Percentiles rank a stretch among this genome's conserved stretches.
Evolutionary conservation across 2,888 invertebrate species (phyloP).

Genomic region (Cerceris ruficornis): DNA sequence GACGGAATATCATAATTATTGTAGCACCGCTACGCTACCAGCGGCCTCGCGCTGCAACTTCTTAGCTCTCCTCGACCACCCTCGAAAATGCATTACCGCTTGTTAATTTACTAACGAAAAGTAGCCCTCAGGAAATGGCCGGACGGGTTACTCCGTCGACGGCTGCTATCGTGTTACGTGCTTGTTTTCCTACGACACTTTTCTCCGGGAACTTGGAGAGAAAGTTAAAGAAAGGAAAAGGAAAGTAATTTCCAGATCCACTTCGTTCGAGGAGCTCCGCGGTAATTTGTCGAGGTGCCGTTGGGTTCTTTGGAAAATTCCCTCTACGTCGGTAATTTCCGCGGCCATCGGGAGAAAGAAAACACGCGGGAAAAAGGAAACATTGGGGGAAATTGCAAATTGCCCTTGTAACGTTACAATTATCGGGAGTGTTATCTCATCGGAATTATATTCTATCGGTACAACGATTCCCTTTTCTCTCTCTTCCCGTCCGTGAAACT

Average conservation of each 20-base stretch:
- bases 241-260: neutral
- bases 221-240: neutral
- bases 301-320: neutral
- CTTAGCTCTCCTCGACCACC: conserved; percentile 12
- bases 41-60: conserved; percentile 52
- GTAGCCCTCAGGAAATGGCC: neutral
- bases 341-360: neutral
- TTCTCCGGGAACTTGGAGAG: too few species aligned
- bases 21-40: conserved; percentile 69
- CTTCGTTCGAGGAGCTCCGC: neutral
- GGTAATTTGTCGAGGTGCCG: too few species aligned
- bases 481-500: conserved; percentile 26
- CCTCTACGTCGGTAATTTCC: neutral
- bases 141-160: neutral
- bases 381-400: neutral
- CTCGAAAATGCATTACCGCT: neutral
- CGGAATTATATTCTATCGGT: conserved; percentile 21
- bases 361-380: conserved; percentile 1
- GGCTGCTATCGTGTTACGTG: too few species aligned
- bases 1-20: conserved; percentile 78
- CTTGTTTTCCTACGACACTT: neutral
- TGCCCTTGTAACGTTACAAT: conserved; percentile 7
- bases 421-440: neutral
- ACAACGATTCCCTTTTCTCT: neutral
- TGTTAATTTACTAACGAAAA: neutral